Evolutionary conservation across 2,888 invertebrate species (phyloP), one percentile per base, ranked within the genome.

Genomic region (Tetropium fuscum): DNA sequence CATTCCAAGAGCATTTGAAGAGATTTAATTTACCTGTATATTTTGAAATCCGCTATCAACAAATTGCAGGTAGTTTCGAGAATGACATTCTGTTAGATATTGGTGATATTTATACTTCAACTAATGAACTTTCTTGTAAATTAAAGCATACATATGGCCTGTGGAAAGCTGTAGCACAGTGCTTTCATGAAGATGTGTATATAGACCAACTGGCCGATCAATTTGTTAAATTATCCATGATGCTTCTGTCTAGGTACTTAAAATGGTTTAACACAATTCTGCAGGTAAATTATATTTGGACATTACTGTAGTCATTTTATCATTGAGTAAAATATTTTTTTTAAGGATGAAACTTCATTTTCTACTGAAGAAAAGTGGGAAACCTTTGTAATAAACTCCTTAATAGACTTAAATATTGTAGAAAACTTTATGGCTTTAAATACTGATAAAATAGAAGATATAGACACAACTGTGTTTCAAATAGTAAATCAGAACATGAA

Each of bases 11-110:
- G 76, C 87, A 94, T 58, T 71, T 80, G 69, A 88, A 89, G 66
- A 89, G 93, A 70, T 98, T 97, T 93, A 97, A 97, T 82, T 84
- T 97, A 47, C 93, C 95, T 7, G 96, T 98, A n/a, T 98, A 98
- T 82, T 97, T 95, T 80, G 97, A 97, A 83, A 93, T 95, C 69
- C 87, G 95, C 68, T 97, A 95, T 83, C 97, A 97, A 84, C 94
- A 96, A 83, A 93, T 97, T 77, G 95, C 94, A 51, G 91, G 92
- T 68, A 83, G 81, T 32, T 81, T 87, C 64, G 87, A 88, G 77
- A 79, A 77, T 40, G 78, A 83, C 40, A 78, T 84, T 19, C 57
- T 70, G 8, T 70, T 74, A 43, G 59, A 71, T 3, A 41, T 63
- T n/a, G 62, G 64, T 11, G 63, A 71, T 41, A 64, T 69, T 34